A percentile compares a stretch with the other conserved stretches of the same genome.
Conservation (phyloP, 2,113 vertebrate species). For the Gambusia holbrooki region DNA sequence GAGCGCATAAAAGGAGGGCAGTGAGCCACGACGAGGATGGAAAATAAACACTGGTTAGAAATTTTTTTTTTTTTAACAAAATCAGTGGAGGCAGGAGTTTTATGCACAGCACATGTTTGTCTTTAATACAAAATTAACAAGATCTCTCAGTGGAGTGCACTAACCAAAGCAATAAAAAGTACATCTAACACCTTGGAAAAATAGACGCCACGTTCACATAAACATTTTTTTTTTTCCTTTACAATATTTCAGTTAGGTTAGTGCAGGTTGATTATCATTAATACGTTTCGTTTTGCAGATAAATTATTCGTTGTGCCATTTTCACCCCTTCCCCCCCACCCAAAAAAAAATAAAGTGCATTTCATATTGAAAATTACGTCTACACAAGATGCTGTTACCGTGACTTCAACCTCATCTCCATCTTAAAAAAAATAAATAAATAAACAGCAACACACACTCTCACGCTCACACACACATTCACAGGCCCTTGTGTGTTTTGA, state of each 20-base stretch:
- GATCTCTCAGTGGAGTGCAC: slow-evolving; percentile 78
- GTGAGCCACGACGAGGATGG: slow-evolving; percentile 14
- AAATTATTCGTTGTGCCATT: slow-evolving; percentile 83
- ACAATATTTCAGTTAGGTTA: slow-evolving; percentile 82
- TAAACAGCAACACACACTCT: not conserved
- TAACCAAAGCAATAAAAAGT: slow-evolving; percentile 85
- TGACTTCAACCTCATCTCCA: slow-evolving; percentile 37
- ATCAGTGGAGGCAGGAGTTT: slow-evolving; percentile 61
- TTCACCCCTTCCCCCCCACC: slow-evolving; percentile 31
- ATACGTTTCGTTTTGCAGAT: slow-evolving; percentile 84
- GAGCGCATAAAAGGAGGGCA: slow-evolving; percentile 37
- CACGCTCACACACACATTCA: slow-evolving; percentile 50
- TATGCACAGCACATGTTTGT: slow-evolving; percentile 81
- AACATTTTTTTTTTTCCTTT: slow-evolving; percentile 33
- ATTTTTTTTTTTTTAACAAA: slow-evolving; percentile 29
- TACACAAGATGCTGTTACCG: slow-evolving; percentile 81
- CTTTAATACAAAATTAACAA: slow-evolving; percentile 87
- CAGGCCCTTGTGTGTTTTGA: slow-evolving; percentile 68
- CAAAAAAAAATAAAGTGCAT: slow-evolving; percentile 83
- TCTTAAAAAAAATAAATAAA: not conserved
- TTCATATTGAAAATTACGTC: slow-evolving; percentile 82
- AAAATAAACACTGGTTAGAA: slow-evolving; percentile 17
- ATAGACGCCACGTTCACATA: slow-evolving; percentile 84
- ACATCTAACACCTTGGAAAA: slow-evolving; percentile 85
- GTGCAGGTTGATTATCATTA: slow-evolving; percentile 84